phyloP scores from a whole-genome alignment of 2,888 invertebrate species.

The Lasioglossum pauxillum region DNA sequence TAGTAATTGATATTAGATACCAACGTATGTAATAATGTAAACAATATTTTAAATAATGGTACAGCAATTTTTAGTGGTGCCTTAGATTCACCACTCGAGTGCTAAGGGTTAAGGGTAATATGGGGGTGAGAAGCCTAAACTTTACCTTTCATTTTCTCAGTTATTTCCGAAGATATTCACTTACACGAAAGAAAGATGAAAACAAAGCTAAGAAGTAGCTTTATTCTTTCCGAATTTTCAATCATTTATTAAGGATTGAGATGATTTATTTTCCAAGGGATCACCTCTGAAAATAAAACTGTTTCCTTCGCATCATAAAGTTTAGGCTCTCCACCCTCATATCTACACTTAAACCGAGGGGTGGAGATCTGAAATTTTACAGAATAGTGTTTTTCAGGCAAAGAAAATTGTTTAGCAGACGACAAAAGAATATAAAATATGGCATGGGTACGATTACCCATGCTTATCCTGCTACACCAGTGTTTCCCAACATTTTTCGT shows the following conservation, averaged over 20 bases:
- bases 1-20: too few relatives aligned
- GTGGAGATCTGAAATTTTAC: background rate
- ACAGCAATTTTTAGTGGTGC: too few relatives aligned
- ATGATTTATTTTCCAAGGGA: background rate
- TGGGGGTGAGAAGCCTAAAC: too few relatives aligned
- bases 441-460: background rate
- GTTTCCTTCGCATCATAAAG: background rate
- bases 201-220: background rate
- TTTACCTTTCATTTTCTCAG: background rate
- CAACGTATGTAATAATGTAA: too few relatives aligned
- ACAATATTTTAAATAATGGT: too few relatives aligned
- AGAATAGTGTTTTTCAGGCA: background rate
- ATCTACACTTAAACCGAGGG: background rate
- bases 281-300: background rate
- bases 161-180: background rate
- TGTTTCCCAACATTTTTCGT: too few relatives aligned
- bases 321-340: background rate
- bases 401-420: background rate
- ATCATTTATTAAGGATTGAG: background rate
- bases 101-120: background rate
- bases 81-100: too few relatives aligned
- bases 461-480: background rate
- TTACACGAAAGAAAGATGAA: background rate
- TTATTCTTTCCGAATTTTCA: background rate
- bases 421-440: background rate